Evolutionary conservation across 2,888 invertebrate species (phyloP).

Genomic region (Zygogramma bicolorata): DNA sequence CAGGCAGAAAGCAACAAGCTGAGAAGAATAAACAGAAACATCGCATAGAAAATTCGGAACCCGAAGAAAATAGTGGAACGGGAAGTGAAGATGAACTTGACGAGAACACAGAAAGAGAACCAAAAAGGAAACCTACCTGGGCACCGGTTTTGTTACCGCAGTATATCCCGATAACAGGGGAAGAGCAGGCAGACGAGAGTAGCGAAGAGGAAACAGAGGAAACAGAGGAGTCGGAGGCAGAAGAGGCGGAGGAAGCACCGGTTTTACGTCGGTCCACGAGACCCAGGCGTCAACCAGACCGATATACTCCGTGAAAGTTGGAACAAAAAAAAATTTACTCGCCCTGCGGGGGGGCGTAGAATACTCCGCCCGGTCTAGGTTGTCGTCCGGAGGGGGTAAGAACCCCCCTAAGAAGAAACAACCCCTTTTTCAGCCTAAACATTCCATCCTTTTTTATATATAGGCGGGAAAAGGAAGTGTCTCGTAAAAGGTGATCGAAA

Average conservation of each 20-base stretch:
- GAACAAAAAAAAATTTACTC: background rate
- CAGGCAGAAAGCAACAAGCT: background rate
- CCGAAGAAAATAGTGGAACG: background rate
- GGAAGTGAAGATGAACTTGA: background rate
- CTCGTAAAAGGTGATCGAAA: background rate
- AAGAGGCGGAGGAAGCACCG: background rate
- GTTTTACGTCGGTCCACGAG: background rate
- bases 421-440: background rate
- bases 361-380: background rate
- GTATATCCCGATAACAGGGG: background rate
- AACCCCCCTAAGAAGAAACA: background rate
- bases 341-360: background rate
- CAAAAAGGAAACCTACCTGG: background rate
- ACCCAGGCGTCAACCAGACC: background rate
- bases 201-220: background rate
- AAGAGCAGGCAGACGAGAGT: background rate
- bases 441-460: background rate
- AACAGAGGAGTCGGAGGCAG: background rate
- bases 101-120: background rate
- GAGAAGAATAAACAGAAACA: background rate
- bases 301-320: background rate
- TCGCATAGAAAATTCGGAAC: background rate
- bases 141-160: background rate
- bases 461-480: background rate
- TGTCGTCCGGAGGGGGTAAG: background rate